These are phyloP conservation scores for Drosophila kanapiae DNA, from an alignment of 1,140 invertebrate species.

Conservation along the genomic window DNA sequence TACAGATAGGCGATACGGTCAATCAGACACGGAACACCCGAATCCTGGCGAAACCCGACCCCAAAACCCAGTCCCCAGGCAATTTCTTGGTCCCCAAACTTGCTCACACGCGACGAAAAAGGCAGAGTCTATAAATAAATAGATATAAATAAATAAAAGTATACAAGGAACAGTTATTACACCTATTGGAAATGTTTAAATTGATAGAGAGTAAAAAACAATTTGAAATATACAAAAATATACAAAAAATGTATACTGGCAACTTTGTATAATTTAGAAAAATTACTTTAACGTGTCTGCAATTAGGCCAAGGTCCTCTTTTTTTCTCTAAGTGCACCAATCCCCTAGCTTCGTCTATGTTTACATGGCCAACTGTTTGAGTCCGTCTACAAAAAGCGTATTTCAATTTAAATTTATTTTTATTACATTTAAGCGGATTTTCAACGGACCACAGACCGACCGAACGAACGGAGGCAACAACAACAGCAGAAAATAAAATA, in stretches of 20 bases:
- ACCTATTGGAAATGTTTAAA: no score
- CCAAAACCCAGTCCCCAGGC: conserved; percentile 23
- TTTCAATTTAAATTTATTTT: conserved; percentile 55
- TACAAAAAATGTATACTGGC: no score
- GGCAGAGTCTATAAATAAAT: not conserved
- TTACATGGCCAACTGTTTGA: conserved; percentile 12
- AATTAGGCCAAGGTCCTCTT: no score
- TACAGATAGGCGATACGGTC: conserved; percentile 48
- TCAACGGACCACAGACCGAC: conserved; percentile 12
- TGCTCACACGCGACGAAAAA: not conserved
- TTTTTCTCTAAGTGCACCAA: conserved; percentile 9
- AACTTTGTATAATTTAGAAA: no score
- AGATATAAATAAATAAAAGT: not conserved
- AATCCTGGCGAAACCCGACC: conserved; percentile 16
- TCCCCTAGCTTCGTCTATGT: conserved; percentile 2
- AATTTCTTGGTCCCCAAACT: not conserved
- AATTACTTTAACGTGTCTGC: no score
- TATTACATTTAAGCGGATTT: conserved; percentile 50
- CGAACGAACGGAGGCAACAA: conserved; percentile 1
- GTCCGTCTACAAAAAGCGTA: conserved; percentile 36
- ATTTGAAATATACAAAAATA: no score
- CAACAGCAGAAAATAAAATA: conserved; percentile 31
- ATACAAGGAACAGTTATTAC: no score
- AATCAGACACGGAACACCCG: conserved; percentile 49
- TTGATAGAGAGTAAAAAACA: no score